A percentile compares a stretch with the other conserved stretches of the same genome.
Evolutionary conservation across 2,113 vertebrate genomes (phyloP).

Genomic region (Zapornia atra): DNA sequence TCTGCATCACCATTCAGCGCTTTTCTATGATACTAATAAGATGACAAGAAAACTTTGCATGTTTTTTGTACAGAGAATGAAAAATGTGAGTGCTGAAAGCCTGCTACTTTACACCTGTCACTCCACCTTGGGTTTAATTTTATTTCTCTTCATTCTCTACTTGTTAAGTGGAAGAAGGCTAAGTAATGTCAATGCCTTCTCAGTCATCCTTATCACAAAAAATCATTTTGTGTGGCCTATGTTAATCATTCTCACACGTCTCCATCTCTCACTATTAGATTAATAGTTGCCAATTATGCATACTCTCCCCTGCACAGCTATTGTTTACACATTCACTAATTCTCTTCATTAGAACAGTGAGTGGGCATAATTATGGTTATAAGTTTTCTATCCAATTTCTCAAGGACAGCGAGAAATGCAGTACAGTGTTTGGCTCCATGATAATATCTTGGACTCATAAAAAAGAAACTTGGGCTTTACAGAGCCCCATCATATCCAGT

Average conservation of each 20-base stretch:
- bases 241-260: constrained; percentile 62
- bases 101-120: background rate
- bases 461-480: background rate
- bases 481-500: background rate
- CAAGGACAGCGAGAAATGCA: constrained; percentile 69
- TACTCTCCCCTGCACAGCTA: constrained; percentile 43
- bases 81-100: background rate
- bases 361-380: constrained; percentile 68
- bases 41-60: background rate
- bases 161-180: constrained; percentile 41
- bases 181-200: constrained; percentile 50
- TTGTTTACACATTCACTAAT: constrained; percentile 75
- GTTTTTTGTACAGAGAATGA: background rate
- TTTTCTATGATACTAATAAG: background rate
- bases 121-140: constrained; percentile 34
- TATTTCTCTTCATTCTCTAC: constrained; percentile 11
- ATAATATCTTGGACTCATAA: background rate
- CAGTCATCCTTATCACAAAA: constrained; percentile 66
- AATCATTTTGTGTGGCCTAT: constrained; percentile 51
- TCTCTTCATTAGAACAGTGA: constrained; percentile 75
- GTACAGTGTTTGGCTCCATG: background rate
- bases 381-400: constrained; percentile 69
- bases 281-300: constrained; percentile 76
- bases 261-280: constrained; percentile 67
- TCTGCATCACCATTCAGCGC: background rate